These are phyloP conservation scores for Chelon labrosus DNA, from an alignment of 2,797 vertebrate genomes.

Conservation along the genomic window DNA sequence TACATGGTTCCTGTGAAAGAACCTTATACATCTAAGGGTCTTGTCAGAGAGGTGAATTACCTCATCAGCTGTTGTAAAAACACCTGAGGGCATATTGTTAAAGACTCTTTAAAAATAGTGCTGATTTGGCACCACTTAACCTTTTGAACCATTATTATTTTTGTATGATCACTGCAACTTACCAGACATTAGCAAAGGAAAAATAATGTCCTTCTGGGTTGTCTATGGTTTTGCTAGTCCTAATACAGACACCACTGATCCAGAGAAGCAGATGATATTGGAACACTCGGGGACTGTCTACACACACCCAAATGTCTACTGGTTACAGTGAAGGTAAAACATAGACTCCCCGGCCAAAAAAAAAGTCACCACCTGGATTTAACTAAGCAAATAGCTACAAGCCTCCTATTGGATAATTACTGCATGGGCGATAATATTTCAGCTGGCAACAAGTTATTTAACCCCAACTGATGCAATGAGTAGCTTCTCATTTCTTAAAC, in stretches of 20 bases:
- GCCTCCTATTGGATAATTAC: too few species aligned
- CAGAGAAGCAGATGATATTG: not conserved
- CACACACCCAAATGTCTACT: not conserved
- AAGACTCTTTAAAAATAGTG: constrained; percentile 46
- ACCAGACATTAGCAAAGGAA: constrained; percentile 10
- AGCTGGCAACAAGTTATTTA: too few species aligned
- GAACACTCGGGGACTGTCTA: too few species aligned
- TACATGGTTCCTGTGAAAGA: constrained; percentile 57
- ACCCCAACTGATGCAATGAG: too few species aligned
- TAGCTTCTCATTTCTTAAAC: too few species aligned
- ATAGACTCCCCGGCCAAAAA: too few species aligned
- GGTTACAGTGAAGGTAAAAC: not conserved
- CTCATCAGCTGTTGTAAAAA: constrained; percentile 58
- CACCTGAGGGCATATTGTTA: constrained; percentile 48
- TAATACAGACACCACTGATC: not conserved
- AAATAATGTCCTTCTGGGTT: not conserved
- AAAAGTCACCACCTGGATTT: too few species aligned
- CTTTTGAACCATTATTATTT: constrained; percentile 20
- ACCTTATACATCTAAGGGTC: constrained; percentile 30
- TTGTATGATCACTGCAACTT: constrained; percentile 24
- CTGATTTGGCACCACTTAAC: constrained; percentile 57
- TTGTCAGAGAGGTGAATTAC: constrained; percentile 54
- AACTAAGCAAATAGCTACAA: too few species aligned
- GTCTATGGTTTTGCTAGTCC: not conserved
- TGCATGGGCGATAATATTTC: too few species aligned